Evolutionary conservation across 2,797 vertebrate genomes (phyloP), one percentile per base, ranked within the genome.

Genomic region (Graptemys geographica): DNA sequence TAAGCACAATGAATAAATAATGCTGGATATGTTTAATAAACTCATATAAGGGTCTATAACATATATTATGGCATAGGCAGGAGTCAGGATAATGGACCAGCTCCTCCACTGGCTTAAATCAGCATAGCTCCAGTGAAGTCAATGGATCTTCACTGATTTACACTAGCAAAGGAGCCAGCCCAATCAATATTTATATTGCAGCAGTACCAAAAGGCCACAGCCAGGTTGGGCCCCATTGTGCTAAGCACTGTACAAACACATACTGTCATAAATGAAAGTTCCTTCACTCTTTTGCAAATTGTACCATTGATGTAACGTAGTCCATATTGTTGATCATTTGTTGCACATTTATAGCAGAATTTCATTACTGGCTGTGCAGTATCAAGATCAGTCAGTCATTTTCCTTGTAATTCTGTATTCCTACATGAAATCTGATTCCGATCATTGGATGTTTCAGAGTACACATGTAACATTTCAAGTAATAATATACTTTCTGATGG

Each of bases 401-500:
- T 56, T 25, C 28, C 72, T 72, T 59, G 0, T 41, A 7, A 88
- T 93, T 83, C 88, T 79, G 8, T 81, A 11, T 87, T 90, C 44
- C 37, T 79, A 37, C 69, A 41, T 27, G 86, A 87, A 90, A 89
- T 87, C 33, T 1, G 2, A 47, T 88, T 86, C 81, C 3, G 80
- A 88, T 90, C 90, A 89, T 76, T 91, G 0, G 0, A 86, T 81
- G 2, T 69, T 90, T 90, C 23, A 5, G 81, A 80, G 78, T 4
- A 0, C 86, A 83, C 94, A 52, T 65, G 93, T 92, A 94, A 86
- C 3, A 0, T 1, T 85, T 8, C 51, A 92, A 55, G 79, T 21
- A 27, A 95, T 83, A 4, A 90, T 96, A 95, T 90, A 90, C 90
- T 19, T 84, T 76, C 81, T 86, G 33, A 69, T 69, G 59, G 51